Percentiles rank a stretch among this genome's conserved stretches.
These are phyloP conservation scores for Macropodus opercularis DNA, from an alignment of 2,797 vertebrate genomes.

Conservation along the genomic window DNA sequence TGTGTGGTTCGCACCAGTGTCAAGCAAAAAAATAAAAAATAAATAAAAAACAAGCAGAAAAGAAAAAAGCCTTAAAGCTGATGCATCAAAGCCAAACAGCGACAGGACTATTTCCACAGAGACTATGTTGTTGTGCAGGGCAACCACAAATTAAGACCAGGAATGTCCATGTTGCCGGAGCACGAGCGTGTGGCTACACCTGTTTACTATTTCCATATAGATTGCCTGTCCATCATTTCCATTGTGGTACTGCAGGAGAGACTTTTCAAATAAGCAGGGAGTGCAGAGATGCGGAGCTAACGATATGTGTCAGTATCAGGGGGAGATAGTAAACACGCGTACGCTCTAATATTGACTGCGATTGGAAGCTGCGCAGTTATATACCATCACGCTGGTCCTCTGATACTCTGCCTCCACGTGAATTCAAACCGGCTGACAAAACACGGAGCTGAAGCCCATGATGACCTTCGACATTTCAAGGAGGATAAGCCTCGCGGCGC, in stretches of 20 bases:
- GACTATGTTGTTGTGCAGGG: slow-evolving; percentile 24
- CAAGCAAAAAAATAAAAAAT: slow-evolving; percentile 6
- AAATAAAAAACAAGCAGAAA: slow-evolving; percentile 3
- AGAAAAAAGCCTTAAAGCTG: slow-evolving; percentile 21
- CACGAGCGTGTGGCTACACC: slow-evolving; percentile 51
- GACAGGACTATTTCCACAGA: slow-evolving; percentile 31
- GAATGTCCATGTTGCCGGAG: slow-evolving; percentile 46
- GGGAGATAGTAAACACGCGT: neutral
- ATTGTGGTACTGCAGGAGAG: slow-evolving; percentile 72
- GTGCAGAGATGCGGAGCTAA: slow-evolving; percentile 19
- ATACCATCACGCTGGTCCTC: slow-evolving; percentile 25
- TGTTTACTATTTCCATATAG: slow-evolving; percentile 82
- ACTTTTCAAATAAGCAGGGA: slow-evolving; percentile 40
- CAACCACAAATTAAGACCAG: slow-evolving; percentile 46
- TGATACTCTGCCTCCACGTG: slow-evolving; percentile 14
- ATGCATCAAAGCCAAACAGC: slow-evolving; percentile 36
- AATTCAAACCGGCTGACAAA: slow-evolving; percentile 10
- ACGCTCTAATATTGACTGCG: slow-evolving; percentile 28
- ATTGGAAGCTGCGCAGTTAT: slow-evolving; percentile 11
- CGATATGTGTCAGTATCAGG: slow-evolving; percentile 27
- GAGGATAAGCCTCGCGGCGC: slow-evolving; percentile 1
- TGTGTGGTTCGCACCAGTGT: slow-evolving; percentile 15
- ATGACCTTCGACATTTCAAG: neutral
- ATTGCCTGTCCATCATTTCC: slow-evolving; percentile 81
- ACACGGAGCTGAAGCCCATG: slow-evolving; percentile 1